Conservation (phyloP, 2,888 invertebrate species). For the Aphodius granarius region DNA sequence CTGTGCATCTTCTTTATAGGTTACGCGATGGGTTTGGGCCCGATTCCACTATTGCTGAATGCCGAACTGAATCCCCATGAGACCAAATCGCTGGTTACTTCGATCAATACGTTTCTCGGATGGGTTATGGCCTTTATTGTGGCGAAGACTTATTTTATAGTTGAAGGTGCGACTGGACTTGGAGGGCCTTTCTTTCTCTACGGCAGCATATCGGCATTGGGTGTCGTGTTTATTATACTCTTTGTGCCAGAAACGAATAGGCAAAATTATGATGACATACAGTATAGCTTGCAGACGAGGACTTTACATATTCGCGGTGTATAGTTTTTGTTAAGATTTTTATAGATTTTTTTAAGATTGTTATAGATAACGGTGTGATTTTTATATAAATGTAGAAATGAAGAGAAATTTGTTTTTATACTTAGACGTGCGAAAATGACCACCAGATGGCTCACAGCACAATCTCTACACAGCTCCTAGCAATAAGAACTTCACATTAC, state of each 20-base stretch:
- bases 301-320: background rate
- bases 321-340: background rate
- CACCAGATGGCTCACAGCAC: too few relatives aligned
- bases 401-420: background rate
- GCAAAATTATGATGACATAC: constrained; percentile 35
- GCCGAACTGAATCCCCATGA: constrained; percentile 78
- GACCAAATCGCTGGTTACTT: constrained; percentile 72
- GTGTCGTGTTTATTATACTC: constrained; percentile 67
- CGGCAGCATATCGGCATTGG: constrained; percentile 63
- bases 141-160: constrained; percentile 66
- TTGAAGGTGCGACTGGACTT: constrained; percentile 58
- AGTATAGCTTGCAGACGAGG: background rate
- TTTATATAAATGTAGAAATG: background rate
- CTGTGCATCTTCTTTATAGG: constrained; percentile 74
- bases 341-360: background rate
- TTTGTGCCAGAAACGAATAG: constrained; percentile 56
- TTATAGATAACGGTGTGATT: background rate
- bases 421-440: too few relatives aligned
- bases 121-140: constrained; percentile 77
- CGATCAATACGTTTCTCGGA: constrained; percentile 74
- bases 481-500: too few relatives aligned
- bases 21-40: constrained; percentile 79
- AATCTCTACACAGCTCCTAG: too few relatives aligned
- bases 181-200: constrained; percentile 74
- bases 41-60: constrained; percentile 80